Evolutionary conservation across 1,140 invertebrate genomes (phyloP).

Genomic region (Armadillidium nasatum): DNA sequence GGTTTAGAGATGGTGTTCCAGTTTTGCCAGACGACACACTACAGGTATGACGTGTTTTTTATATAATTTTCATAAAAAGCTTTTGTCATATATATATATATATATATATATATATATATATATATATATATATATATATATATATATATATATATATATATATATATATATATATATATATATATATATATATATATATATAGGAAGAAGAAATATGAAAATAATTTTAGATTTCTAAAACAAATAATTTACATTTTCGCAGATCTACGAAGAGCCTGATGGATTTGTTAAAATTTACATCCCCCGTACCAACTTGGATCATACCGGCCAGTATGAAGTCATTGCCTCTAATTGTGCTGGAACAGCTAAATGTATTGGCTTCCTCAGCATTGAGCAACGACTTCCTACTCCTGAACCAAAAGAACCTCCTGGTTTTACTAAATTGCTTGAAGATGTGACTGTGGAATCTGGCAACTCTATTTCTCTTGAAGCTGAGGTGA

Average conservation of each 20-base stretch:
- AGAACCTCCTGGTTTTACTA: slow-evolving; percentile 61
- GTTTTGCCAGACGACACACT: slow-evolving; percentile 38
- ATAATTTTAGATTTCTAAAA: background rate
- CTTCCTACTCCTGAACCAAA: slow-evolving; percentile 53
- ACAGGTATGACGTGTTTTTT: slow-evolving; percentile 23
- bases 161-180: slow-evolving; percentile 15
- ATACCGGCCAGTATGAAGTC: slow-evolving; percentile 71
- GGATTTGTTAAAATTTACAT: slow-evolving; percentile 60
- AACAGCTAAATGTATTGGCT: slow-evolving; percentile 74
- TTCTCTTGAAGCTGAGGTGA: slow-evolving; percentile 66
- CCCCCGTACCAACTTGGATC: slow-evolving; percentile 55
- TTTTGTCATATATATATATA: slow-evolving; percentile 7
- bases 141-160: slow-evolving; percentile 4
- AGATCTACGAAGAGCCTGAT: slow-evolving; percentile 45
- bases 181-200: slow-evolving; percentile 15
- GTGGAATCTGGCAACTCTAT: slow-evolving; percentile 56
- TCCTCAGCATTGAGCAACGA: slow-evolving; percentile 55
- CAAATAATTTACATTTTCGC: background rate
- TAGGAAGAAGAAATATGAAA: background rate
- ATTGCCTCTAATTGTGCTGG: slow-evolving; percentile 66
- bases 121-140: slow-evolving; percentile 10
- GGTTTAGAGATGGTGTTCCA: slow-evolving; percentile 64
- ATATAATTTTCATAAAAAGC: background rate
- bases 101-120: slow-evolving; percentile 15
- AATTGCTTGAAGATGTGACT: slow-evolving; percentile 58